These are phyloP conservation scores for Horisme vitalbata DNA, from an alignment of 2,888 invertebrate genomes.

Conservation along the genomic window DNA sequence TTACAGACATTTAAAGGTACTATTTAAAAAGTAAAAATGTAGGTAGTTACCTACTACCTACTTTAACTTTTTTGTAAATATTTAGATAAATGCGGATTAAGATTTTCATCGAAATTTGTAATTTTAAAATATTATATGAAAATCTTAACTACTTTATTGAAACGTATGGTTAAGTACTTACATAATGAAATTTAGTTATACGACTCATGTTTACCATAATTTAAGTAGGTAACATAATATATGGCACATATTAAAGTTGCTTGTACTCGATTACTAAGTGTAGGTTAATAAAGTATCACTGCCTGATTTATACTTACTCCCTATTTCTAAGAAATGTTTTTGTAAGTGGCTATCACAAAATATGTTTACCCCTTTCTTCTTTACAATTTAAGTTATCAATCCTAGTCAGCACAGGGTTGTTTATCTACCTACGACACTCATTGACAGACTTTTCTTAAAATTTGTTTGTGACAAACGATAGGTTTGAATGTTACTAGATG, in stretches of 20 bases:
- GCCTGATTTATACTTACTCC: constrained; percentile 62
- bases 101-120: no score
- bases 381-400: constrained; percentile 64
- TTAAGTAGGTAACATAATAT: constrained; percentile 30
- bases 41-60: no score
- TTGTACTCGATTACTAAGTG: constrained; percentile 13
- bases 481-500: no score
- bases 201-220: constrained; percentile 44
- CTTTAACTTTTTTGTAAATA: constrained; percentile 13
- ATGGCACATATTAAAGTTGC: neutral
- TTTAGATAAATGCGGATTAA: constrained; percentile 1
- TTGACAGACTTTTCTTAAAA: no score
- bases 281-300: constrained; percentile 65
- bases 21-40: no score
- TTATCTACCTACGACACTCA: constrained; percentile 34
- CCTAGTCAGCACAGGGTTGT: constrained; percentile 81
- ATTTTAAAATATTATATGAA: neutral
- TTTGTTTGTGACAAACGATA: no score
- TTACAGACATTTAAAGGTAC: no score
- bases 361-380: no score
- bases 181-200: constrained; percentile 1
- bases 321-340: constrained; percentile 41
- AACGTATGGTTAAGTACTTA: neutral
- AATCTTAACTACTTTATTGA: no score
- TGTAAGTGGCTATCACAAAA: constrained; percentile 37